Conservation (phyloP, 2,797 vertebrate genomes). For the Apogon hyalosoma region DNA sequence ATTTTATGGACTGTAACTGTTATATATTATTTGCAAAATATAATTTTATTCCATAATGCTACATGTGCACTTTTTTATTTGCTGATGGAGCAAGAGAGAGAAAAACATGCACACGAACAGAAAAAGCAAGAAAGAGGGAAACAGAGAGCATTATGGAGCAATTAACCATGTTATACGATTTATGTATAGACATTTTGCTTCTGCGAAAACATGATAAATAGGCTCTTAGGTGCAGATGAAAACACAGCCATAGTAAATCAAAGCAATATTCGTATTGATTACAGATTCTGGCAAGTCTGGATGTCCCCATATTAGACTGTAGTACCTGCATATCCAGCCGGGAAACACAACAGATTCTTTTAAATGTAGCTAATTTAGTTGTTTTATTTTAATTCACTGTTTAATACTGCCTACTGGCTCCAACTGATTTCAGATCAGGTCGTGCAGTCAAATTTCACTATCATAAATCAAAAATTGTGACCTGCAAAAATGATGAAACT, state of each 20-base stretch:
- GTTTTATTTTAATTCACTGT: too few relatives aligned
- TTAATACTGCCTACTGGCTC: background rate
- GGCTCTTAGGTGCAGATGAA: conserved; percentile 37
- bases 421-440: conserved; percentile 2
- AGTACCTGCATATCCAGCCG: conserved; percentile 6
- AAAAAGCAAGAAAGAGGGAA: background rate
- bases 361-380: too few relatives aligned
- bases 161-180: conserved; percentile 50
- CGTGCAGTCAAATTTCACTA: background rate
- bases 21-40: conserved; percentile 50
- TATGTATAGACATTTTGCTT: conserved; percentile 54
- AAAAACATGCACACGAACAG: background rate
- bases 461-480: conserved; percentile 2
- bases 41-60: conserved; percentile 45
- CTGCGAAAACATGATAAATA: conserved; percentile 50
- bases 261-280: conserved; percentile 37
- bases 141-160: conserved; percentile 28
- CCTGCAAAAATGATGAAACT: background rate
- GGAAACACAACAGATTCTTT: conserved; percentile 6
- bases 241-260: conserved; percentile 52
- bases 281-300: conserved; percentile 30
- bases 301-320: conserved; percentile 12
- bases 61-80: conserved; percentile 37
- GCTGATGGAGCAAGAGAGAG: conserved; percentile 44
- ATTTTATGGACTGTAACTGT: conserved; percentile 44